Base-by-base conservation (phyloP, 2,797 vertebrate species). In the Sebastes steindachneri region DNA sequence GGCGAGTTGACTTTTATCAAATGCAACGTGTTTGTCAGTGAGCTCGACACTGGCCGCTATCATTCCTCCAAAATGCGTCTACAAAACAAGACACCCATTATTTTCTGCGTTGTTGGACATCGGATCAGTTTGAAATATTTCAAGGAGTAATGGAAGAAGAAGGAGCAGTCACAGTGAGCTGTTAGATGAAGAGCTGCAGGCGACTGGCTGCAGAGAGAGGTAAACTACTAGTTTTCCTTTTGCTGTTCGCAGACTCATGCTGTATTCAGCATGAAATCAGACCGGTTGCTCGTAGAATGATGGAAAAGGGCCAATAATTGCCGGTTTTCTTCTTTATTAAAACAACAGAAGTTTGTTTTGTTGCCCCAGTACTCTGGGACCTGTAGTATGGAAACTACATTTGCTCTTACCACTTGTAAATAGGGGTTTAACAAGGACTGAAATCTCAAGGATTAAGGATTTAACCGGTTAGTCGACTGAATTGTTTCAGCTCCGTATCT, bases 121-220 rank as follows among this genome's bases (percentile, higher is more conserved):
- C 9, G n/a, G 53, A 54, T 54, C 53, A 54, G 53, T 23, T 54
- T 54, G 4, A 54, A 54, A 54, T 54, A 23, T 10, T 21, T 19
- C 21, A 54, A 0, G n/a, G 2, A 54, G 53, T 11, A 54, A 11
- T 54, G n/a, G 10, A 54, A 23, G 0, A 23, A 6, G 10, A 23
- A 23, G 0, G 9, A 54, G 1, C n/a, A 54, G n/a, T 21, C 53
- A n/a, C 0, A 51, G 51, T 53, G 17, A 51, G 19, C 17, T 51
- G 17, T 53, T 53, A 53, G 48, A 21, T 53, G 48, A 53, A 53
- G 9, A 51, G 48, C 19, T n/a, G 8, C 48, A 51, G 48, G 48
- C 19, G 9, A 54, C 51, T 1, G 53, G 4, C 51, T 54, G 51
- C n/a, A 11, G 19, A 51, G 48, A 9, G 51, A 54, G 51, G 51